Evolutionary conservation across 2,888 invertebrate genomes (phyloP).

Genomic region (Xestobium rufovillosum): DNA sequence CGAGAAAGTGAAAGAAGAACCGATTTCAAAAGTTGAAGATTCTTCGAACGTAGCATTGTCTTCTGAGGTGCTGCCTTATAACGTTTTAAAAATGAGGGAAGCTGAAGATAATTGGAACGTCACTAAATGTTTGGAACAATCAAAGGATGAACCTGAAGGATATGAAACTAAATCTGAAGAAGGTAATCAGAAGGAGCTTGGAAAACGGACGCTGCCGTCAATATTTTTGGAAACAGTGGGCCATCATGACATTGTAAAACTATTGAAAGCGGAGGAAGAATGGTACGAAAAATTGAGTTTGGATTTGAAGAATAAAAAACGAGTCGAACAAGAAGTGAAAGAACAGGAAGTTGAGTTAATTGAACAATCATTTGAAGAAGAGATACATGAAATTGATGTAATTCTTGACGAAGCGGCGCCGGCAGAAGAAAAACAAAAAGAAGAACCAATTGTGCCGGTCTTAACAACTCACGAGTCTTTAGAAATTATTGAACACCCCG

Average conservation of each 20-base stretch:
- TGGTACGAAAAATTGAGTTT: slow-evolving; percentile 8
- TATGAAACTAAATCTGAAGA: background rate
- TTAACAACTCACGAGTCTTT: no score
- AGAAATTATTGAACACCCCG: no score
- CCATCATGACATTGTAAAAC: slow-evolving; percentile 6
- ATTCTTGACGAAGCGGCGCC: background rate
- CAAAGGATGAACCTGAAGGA: background rate
- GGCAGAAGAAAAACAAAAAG: background rate
- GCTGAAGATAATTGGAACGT: background rate
- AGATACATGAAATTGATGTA: background rate
- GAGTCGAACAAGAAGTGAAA: background rate
- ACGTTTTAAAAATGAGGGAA: background rate
- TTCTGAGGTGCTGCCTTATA: background rate
- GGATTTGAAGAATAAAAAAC: background rate
- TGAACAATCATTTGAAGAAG: no score
- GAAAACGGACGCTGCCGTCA: no score
- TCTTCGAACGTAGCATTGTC: background rate
- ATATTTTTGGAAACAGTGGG: no score
- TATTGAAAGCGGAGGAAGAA: slow-evolving; percentile 9
- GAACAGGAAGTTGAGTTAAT: no score
- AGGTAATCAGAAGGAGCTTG: background rate
- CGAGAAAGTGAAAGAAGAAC: background rate
- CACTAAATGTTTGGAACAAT: background rate
- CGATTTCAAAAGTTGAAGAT: background rate
- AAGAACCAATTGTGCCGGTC: background rate